These are phyloP conservation scores for Globia sparganii DNA, from an alignment of 2,888 invertebrate genomes.

Conservation along the genomic window DNA sequence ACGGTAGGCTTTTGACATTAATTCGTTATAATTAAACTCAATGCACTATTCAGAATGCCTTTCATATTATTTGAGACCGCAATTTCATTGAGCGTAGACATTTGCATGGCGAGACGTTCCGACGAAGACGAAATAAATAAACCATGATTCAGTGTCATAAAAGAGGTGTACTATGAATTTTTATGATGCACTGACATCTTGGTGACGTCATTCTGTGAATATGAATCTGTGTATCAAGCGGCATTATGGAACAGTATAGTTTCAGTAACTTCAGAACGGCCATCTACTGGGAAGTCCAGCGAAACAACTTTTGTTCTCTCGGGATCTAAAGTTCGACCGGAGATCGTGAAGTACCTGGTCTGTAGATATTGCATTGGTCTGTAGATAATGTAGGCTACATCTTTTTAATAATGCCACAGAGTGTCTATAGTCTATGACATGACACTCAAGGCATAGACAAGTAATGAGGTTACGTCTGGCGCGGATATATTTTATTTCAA, in stretches of 20 bases:
- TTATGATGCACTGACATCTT: constrained; percentile 37
- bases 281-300: neutral
- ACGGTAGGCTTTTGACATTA: neutral
- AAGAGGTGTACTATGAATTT: constrained; percentile 44
- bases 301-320: constrained; percentile 16
- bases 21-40: constrained; percentile 4
- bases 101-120: constrained; percentile 56
- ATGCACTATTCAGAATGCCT: constrained; percentile 7
- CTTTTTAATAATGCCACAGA: too few relatives aligned
- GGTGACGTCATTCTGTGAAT: constrained; percentile 25
- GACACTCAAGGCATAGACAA: too few relatives aligned
- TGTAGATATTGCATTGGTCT: too few relatives aligned
- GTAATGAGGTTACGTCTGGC: too few relatives aligned
- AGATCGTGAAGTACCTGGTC: neutral
- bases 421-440: too few relatives aligned
- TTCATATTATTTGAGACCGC: constrained; percentile 25
- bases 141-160: constrained; percentile 52
- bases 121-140: constrained; percentile 53
- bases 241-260: constrained; percentile 4
- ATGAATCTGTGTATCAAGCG: constrained; percentile 5
- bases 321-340: constrained; percentile 6
- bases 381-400: neutral
- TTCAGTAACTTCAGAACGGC: neutral
- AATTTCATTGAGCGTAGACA: constrained; percentile 54
- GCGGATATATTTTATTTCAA: too few relatives aligned